These are phyloP conservation scores for Hypocryptadius cinnamomeus DNA, from an alignment of 2,113 vertebrate genomes.

Conservation along the genomic window DNA sequence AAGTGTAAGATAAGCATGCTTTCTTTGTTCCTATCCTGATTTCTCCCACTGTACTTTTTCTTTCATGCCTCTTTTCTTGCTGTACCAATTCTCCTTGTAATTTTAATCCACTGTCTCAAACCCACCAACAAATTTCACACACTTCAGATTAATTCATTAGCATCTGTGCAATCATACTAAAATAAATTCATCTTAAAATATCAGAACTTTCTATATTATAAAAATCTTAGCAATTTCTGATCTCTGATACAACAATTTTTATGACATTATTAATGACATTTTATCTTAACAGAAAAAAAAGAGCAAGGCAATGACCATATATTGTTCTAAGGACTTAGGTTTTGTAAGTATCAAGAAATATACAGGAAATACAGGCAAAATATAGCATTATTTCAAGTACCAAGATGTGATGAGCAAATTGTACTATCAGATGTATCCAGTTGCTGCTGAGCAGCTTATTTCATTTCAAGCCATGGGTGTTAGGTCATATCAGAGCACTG, in stretches of 20 bases:
- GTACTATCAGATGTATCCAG: not conserved
- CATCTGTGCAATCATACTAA: not conserved
- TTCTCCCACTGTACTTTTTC: not conserved
- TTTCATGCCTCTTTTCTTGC: not conserved
- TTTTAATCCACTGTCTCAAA: conserved; percentile 29
- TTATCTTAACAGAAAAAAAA: conserved; percentile 24
- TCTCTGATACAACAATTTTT: conserved; percentile 6
- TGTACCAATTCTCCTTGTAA: conserved; percentile 3
- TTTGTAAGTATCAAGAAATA: conserved; percentile 31
- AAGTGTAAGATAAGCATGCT: not conserved
- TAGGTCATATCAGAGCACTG: conserved; percentile 33
- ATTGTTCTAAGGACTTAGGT: conserved; percentile 28
- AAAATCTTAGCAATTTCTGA: not conserved
- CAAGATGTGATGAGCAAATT: conserved; percentile 19
- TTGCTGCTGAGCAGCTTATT: not conserved
- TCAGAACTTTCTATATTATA: not conserved
- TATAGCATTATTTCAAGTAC: not conserved
- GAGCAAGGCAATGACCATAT: not conserved
- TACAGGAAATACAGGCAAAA: not conserved
- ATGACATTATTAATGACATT: conserved; percentile 23
- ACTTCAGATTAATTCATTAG: conserved; percentile 53
- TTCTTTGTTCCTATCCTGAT: not conserved
- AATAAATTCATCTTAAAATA: not conserved
- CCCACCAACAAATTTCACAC: conserved; percentile 36
- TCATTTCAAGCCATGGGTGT: conserved; percentile 19